Percentiles rank a stretch among this genome's conserved stretches.
phyloP scores from a whole-genome alignment of 2,888 invertebrate genomes.

The Osedax frankpressi region DNA sequence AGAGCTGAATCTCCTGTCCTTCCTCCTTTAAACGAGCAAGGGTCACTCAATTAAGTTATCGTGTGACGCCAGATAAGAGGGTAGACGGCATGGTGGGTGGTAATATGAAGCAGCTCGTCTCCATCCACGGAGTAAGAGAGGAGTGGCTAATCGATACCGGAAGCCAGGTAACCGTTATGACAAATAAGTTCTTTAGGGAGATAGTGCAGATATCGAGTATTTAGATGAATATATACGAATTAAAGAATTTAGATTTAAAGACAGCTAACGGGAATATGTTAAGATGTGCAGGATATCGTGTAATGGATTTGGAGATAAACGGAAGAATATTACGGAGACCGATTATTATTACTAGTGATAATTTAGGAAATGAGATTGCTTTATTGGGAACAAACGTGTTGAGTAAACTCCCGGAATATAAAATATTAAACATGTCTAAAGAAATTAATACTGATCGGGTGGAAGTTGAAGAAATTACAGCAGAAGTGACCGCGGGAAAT shows the following conservation, averaged over 20 bases:
- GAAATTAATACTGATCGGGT: background rate
- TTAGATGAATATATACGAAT: background rate
- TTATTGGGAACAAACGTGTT: background rate
- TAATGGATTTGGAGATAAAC: background rate
- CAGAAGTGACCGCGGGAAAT: background rate
- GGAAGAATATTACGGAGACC: background rate
- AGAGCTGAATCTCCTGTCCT: background rate
- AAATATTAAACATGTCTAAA: background rate
- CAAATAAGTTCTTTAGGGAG: background rate
- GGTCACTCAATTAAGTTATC: background rate
- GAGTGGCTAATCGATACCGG: background rate
- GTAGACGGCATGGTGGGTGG: background rate
- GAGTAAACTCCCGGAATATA: background rate
- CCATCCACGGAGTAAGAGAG: background rate
- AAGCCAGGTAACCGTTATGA: conserved; percentile 6
- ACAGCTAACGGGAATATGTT: background rate
- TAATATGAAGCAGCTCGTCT: background rate
- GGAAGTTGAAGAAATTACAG: background rate
- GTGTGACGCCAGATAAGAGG: background rate
- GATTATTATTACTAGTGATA: background rate
- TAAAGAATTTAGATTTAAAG: background rate
- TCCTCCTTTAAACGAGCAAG: background rate
- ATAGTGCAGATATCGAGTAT: background rate
- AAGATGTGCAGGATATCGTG: background rate
- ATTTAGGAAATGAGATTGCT: background rate